A percentile compares a stretch with the other conserved stretches of the same genome.
phyloP scores from a whole-genome alignment of 2,888 invertebrate species.

The Tineola bisselliella region DNA sequence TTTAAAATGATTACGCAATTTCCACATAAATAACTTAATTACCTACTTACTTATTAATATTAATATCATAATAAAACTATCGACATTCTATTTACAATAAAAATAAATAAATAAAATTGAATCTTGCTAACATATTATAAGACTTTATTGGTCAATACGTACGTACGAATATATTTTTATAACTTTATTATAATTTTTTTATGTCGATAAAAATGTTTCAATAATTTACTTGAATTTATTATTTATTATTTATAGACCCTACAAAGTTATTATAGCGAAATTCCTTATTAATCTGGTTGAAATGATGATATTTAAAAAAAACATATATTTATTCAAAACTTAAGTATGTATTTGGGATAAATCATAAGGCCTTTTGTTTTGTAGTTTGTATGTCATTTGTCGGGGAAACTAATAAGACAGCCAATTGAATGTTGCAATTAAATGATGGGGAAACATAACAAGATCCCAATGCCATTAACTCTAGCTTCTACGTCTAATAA shows the following conservation, averaged over 20 bases:
- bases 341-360: too few relatives aligned
- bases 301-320: too few relatives aligned
- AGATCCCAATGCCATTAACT: constrained; percentile 8
- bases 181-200: neutral
- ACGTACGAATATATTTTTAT: neutral
- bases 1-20: neutral
- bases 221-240: too few relatives aligned
- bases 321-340: too few relatives aligned
- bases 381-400: neutral
- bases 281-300: too few relatives aligned
- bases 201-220: too few relatives aligned
- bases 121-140: neutral
- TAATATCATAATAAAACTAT: constrained; percentile 27
- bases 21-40: too few relatives aligned
- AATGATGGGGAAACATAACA: neutral
- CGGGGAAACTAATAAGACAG: neutral
- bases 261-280: too few relatives aligned
- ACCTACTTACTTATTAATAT: constrained; percentile 32
- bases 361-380: neutral
- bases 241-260: too few relatives aligned
- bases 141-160: neutral
- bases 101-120: neutral
- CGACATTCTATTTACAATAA: neutral
- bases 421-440: neutral
- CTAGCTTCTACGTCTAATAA: neutral